Evolutionary conservation across 2,888 invertebrate genomes (phyloP).

Genomic region (Philereme transversata): DNA sequence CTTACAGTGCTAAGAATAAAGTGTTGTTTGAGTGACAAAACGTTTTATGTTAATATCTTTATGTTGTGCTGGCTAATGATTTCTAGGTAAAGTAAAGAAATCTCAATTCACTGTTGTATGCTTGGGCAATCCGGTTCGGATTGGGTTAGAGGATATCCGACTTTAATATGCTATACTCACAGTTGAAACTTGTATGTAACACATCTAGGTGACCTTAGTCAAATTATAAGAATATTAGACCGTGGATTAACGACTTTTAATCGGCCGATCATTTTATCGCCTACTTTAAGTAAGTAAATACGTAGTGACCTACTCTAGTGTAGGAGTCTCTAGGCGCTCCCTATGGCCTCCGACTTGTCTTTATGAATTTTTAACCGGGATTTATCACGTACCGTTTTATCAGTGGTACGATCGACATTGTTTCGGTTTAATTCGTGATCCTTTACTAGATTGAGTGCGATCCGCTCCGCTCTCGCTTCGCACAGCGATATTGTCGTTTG

Average conservation of each 20-base stretch:
- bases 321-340: no score
- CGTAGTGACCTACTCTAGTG: no score
- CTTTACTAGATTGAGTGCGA: no score
- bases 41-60: conserved; percentile 46
- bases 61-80: conserved; percentile 46
- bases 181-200: conserved; percentile 7
- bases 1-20: conserved; percentile 62
- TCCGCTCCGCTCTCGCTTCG: no score
- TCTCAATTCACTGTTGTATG: conserved; percentile 35
- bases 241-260: background rate
- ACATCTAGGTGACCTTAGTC: conserved; percentile 5
- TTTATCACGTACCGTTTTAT: no score
- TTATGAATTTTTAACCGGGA: no score
- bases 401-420: no score
- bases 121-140: conserved; percentile 27
- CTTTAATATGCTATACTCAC: conserved; percentile 9
- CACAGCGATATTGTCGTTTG: no score
- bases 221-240: background rate
- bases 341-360: no score
- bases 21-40: conserved; percentile 59
- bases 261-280: background rate
- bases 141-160: background rate
- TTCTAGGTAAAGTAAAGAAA: conserved; percentile 35
- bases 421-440: no score
- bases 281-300: no score